phyloP scores from a whole-genome alignment of 2,113 vertebrate genomes.

The Promerops cafer region DNA sequence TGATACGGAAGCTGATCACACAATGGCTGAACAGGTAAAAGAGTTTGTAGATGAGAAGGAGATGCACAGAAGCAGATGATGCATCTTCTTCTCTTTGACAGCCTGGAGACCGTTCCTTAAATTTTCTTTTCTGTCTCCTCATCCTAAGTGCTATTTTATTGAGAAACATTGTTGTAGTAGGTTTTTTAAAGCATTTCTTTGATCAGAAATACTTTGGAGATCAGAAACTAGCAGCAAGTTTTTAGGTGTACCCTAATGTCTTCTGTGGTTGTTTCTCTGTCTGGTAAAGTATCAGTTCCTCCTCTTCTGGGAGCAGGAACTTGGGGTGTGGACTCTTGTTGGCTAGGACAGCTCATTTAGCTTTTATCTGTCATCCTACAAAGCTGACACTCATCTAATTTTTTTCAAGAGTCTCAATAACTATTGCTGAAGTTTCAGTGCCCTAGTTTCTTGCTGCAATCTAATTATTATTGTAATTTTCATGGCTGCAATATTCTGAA shows the following conservation, averaged over 20 bases:
- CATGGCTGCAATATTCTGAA: neutral
- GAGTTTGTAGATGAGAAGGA: accelerated
- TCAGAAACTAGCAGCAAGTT: neutral
- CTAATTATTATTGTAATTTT: neutral
- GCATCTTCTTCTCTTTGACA: neutral
- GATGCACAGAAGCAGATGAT: neutral
- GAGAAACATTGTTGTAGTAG: neutral
- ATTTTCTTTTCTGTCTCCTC: neutral
- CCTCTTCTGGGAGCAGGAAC: neutral
- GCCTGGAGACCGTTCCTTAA: neutral
- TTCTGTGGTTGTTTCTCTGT: neutral
- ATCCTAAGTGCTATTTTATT: neutral
- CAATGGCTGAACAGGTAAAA: neutral
- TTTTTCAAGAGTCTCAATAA: neutral
- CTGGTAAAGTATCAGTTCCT: neutral
- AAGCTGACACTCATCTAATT: neutral
- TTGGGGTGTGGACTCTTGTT: neutral
- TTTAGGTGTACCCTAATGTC: neutral
- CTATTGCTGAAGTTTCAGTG: neutral
- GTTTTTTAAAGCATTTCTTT: neutral
- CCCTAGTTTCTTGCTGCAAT: neutral
- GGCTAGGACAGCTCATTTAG: neutral
- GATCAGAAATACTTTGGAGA: neutral
- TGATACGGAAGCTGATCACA: accelerated
- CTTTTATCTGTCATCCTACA: neutral